A percentile compares a stretch with the other conserved stretches of the same genome.
Conservation (phyloP, 2,797 vertebrate species). For the Menidia menidia region DNA sequence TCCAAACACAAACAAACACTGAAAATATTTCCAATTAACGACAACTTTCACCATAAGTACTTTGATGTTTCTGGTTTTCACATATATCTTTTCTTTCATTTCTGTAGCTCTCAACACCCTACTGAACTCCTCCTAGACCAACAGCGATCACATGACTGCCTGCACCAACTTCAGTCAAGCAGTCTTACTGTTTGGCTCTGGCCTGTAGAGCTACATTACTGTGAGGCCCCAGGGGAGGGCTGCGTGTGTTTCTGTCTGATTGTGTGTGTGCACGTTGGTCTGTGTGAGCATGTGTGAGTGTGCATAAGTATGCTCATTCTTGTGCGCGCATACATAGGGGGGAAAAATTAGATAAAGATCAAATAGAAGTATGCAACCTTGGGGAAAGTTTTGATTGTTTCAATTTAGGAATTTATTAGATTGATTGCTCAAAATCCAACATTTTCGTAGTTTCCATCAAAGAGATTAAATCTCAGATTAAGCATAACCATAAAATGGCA, state of each 20-base stretch:
- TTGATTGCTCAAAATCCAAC: slow-evolving; percentile 49
- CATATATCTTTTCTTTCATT: slow-evolving; percentile 6
- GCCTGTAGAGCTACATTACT: slow-evolving; percentile 65
- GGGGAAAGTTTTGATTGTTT: slow-evolving; percentile 55
- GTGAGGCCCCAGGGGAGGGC: slow-evolving; percentile 71
- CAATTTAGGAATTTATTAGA: slow-evolving; percentile 46
- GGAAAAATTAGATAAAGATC: slow-evolving; percentile 36
- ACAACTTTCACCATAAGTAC: background rate
- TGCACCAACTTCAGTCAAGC: slow-evolving; percentile 64
- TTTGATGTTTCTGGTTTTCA: slow-evolving; percentile 7
- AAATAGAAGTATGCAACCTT: slow-evolving; percentile 51
- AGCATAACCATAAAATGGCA: slow-evolving; percentile 50
- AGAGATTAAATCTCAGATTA: slow-evolving; percentile 58
- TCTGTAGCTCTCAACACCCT: slow-evolving; percentile 76
- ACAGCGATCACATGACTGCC: slow-evolving; percentile 52
- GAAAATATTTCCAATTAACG: background rate
- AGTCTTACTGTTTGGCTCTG: slow-evolving; percentile 72
- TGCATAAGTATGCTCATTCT: background rate
- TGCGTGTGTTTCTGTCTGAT: slow-evolving; percentile 39
- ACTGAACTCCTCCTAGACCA: slow-evolving; percentile 72
- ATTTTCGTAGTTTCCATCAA: slow-evolving; percentile 32
- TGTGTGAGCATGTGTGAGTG: slow-evolving; percentile 8
- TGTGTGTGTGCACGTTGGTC: slow-evolving; percentile 32
- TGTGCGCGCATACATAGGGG: slow-evolving; percentile 26
- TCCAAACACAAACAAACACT: slow-evolving; percentile 2